Percentiles rank a stretch among this genome's conserved stretches.
Conservation (phyloP, 2,113 vertebrate genomes). For the Psophia crepitans region DNA sequence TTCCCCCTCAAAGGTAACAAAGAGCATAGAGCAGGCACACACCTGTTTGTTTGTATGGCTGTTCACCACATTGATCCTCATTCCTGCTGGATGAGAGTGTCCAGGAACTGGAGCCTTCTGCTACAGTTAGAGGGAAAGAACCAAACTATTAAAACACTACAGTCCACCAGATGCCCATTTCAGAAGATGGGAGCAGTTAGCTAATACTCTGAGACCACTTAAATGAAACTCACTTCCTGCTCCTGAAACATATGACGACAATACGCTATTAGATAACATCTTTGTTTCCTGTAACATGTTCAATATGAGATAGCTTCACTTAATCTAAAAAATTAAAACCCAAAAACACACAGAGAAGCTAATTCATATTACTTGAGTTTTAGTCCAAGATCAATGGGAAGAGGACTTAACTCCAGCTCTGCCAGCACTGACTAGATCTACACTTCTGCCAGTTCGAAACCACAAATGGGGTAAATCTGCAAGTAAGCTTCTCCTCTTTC, state of each 20-base stretch:
- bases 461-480: neutral
- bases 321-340: neutral
- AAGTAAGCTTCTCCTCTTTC: neutral
- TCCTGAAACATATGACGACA: neutral
- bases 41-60: conserved; percentile 79
- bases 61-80: conserved; percentile 84
- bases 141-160: neutral
- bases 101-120: conserved; percentile 71
- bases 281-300: neutral
- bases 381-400: neutral
- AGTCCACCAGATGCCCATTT: neutral
- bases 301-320: neutral
- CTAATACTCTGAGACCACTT: neutral
- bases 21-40: neutral
- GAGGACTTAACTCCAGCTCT: neutral
- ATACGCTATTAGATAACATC: neutral
- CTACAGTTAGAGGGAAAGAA: conserved; percentile 60
- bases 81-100: conserved; percentile 73
- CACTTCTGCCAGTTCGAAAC: neutral
- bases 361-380: neutral
- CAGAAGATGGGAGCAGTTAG: neutral
- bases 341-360: neutral
- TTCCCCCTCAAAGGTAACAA: neutral
- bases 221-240: neutral
- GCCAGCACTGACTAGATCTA: neutral